phyloP scores from a whole-genome alignment of 2,888 invertebrate species.

The Noctua pronuba region DNA sequence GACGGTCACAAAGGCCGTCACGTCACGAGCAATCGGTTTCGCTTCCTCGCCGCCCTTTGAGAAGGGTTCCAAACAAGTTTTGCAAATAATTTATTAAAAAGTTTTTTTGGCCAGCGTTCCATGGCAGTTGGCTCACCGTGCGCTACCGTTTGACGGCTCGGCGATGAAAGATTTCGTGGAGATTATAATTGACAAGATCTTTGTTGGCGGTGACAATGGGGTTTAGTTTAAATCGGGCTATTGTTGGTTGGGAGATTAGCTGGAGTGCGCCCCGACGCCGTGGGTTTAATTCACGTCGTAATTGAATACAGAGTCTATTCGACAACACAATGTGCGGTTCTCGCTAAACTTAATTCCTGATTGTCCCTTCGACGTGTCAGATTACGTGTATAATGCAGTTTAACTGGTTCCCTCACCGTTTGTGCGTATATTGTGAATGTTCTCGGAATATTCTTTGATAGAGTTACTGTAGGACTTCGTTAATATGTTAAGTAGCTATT shows the following conservation, averaged over 20 bases:
- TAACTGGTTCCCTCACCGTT: constrained; percentile 67
- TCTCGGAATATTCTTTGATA: constrained; percentile 70
- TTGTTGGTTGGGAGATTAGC: constrained; percentile 87
- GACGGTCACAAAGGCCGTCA: constrained; percentile 88
- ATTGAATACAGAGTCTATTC: constrained; percentile 79
- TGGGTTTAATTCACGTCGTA: constrained; percentile 80
- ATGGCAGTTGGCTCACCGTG: constrained; percentile 80
- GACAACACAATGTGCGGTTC: constrained; percentile 78
- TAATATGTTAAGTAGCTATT: constrained; percentile 58
- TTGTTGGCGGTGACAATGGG: constrained; percentile 87
- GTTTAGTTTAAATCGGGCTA: constrained; percentile 83
- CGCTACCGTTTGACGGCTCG: constrained; percentile 88
- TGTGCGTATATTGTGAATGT: constrained; percentile 68
- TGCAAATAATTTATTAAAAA: constrained; percentile 89
- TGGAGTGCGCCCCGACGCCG: constrained; percentile 77
- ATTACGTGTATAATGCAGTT: constrained; percentile 77
- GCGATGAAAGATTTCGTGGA: constrained; percentile 83
- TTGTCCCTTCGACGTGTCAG: constrained; percentile 79
- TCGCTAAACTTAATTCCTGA: constrained; percentile 81
- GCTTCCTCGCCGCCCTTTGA: constrained; percentile 87
- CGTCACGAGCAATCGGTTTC: constrained; percentile 90
- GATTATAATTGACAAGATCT: constrained; percentile 90
- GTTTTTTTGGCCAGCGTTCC: constrained; percentile 76
- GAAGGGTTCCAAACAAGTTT: constrained; percentile 88
- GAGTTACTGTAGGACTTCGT: constrained; percentile 48